Base-by-base conservation (phyloP, 2,113 vertebrate species). In the Oncorhynchus nerka region DNA sequence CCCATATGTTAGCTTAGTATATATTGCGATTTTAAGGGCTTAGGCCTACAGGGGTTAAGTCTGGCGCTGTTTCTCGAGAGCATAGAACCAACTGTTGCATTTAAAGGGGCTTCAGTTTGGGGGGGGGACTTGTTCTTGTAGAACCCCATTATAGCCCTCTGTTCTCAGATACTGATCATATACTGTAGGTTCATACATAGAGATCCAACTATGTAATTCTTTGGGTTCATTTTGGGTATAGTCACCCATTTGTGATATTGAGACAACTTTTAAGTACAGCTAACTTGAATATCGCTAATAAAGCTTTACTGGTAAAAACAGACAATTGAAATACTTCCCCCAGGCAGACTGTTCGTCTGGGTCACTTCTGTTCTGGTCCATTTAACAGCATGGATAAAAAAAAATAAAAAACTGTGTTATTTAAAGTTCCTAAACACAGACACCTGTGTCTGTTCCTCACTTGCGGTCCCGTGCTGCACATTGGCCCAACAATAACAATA, bases 401-500 rank as follows among this genome's bases (percentile, higher is more conserved):
- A 28, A 28, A 28, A 28, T 2, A 28, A 28, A 28, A 28, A 79
- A 81, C 48, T 34, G 49, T 68, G 75, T 77, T 71, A 77, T 84
- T 85, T 81, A 79, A 79, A 77, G 64, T 48, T 61, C 71, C 77
- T 74, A 75, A 83, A 70, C 68, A 48, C 68, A 75, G 83, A 80
- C 70, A 24, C 79, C 81, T 78, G 79, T 26, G 68, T 45, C 70
- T 74, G 59, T 32, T 85, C 45, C 73, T 57, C 69, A 30, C 76
- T 81, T 73, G 81, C 77, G 82, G 69, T 82, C 76, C 59, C 48
- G 15, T 39, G 61, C 76, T 71, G 32, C 68, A 48, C 70, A 30
- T 71, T 51, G 20, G 19, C 70, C 72, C 81, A 74, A 85, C 81
- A 82, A 82, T 71, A 83, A 85, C 78, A 84, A 9, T 30, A 76